phyloP scores from a whole-genome alignment of 1,140 invertebrate species.

The Centruroides vittatus region DNA sequence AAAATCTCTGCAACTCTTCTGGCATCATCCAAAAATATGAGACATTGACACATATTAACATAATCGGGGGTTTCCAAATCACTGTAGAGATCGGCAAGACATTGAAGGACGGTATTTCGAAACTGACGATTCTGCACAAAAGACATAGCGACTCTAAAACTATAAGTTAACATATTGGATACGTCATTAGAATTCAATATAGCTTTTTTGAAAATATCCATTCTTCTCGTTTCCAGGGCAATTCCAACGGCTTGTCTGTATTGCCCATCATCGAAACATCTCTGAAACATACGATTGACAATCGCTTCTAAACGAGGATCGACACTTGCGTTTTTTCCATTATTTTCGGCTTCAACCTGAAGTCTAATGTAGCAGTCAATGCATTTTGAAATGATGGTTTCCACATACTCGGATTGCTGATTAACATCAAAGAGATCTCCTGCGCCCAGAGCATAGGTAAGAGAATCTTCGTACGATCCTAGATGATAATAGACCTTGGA shows the following conservation, averaged over 20 bases:
- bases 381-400: conserved; percentile 75
- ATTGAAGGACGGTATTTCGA: conserved; percentile 70
- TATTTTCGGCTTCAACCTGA: conserved; percentile 45
- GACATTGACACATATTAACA: conserved; percentile 74
- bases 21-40: conserved; percentile 91
- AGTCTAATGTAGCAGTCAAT: conserved; percentile 90
- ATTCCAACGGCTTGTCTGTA: conserved; percentile 87
- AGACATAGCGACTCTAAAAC: conserved; percentile 90
- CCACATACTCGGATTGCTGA: conserved; percentile 83
- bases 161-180: conserved; percentile 78
- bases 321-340: conserved; percentile 41
- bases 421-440: conserved; percentile 89
- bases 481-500: conserved; percentile 98
- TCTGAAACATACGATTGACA: conserved; percentile 92
- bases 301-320: conserved; percentile 83
- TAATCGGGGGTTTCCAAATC: conserved; percentile 78
- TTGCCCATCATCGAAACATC: conserved; percentile 86
- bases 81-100: conserved; percentile 77
- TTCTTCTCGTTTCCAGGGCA: conserved; percentile 82
- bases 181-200: conserved; percentile 86
- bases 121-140: conserved; percentile 86
- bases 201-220: conserved; percentile 87
- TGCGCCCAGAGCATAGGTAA: conserved; percentile 85
- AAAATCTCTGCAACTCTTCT: conserved; percentile 77
- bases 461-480: conserved; percentile 87